A percentile compares a stretch with the other conserved stretches of the same genome.
These are phyloP conservation scores for Alligator mississippiensis DNA, from an alignment of 2,113 vertebrate species.

Conservation along the genomic window DNA sequence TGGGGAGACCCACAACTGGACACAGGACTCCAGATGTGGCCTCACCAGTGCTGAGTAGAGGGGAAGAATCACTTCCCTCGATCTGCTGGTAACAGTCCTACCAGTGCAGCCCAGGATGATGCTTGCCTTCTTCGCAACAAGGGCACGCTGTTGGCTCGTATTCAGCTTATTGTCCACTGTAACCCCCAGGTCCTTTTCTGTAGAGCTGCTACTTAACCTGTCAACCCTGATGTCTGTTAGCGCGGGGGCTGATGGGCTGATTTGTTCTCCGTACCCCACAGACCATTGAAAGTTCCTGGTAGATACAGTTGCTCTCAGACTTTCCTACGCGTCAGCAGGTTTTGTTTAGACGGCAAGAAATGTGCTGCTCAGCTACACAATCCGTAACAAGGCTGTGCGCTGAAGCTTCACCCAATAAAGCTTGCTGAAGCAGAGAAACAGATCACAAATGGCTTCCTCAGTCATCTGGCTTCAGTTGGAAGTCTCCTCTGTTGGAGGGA, in stretches of 20 bases:
- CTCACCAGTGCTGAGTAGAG: too few relatives aligned
- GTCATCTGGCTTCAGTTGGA: not conserved
- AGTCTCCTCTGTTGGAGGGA: not conserved
- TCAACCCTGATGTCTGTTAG: not conserved
- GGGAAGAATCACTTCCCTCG: too few relatives aligned
- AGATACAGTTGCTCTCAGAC: not conserved
- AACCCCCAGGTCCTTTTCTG: too few relatives aligned
- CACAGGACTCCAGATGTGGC: too few relatives aligned
- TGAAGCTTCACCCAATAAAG: not conserved
- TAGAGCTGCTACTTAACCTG: too few relatives aligned
- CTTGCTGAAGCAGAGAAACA: not conserved
- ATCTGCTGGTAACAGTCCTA: too few relatives aligned
- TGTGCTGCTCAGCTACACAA: not conserved
- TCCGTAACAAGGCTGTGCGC: not conserved
- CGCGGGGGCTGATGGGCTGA: too few relatives aligned
- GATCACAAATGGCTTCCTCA: not conserved
- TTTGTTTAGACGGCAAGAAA: slow-evolving; percentile 24
- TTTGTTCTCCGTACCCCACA: not conserved
- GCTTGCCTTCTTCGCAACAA: too few relatives aligned
- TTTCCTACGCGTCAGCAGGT: slow-evolving; percentile 47
- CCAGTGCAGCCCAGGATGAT: too few relatives aligned
- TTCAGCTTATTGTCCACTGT: too few relatives aligned
- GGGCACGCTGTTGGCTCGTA: too few relatives aligned
- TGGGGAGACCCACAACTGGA: too few relatives aligned
- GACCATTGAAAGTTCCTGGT: slow-evolving; percentile 5